Conservation (phyloP, 2,113 vertebrate species). For the Cariama cristata region DNA sequence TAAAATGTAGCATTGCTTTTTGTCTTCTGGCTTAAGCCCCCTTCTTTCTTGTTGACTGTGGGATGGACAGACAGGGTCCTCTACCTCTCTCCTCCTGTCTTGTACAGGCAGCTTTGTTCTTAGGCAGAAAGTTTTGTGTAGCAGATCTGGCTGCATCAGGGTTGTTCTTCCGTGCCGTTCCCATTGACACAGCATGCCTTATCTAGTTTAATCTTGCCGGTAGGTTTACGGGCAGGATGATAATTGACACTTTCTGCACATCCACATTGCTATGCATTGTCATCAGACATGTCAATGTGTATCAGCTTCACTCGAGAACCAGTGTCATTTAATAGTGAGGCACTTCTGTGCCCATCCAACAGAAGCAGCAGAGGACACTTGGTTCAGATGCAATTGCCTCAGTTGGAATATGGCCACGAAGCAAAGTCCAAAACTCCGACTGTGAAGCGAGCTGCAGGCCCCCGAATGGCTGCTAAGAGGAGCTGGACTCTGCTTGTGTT, state of each 20-base stretch:
- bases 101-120: background rate
- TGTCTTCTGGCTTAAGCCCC: background rate
- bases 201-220: background rate
- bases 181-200: background rate
- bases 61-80: background rate
- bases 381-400: background rate
- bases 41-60: background rate
- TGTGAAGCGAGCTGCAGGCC: background rate
- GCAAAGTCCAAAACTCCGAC: background rate
- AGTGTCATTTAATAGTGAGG: background rate
- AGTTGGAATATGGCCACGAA: background rate
- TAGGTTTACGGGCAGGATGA: background rate
- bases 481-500: background rate
- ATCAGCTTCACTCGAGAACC: background rate
- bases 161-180: background rate
- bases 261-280: background rate
- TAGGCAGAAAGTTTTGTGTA: background rate
- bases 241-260: background rate
- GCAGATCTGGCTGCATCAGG: rapidly evolving
- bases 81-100: background rate
- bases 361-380: background rate
- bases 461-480: background rate
- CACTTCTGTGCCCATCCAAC: background rate
- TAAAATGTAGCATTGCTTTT: background rate
- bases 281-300: background rate